phyloP scores from a whole-genome alignment of 30 jellyfish, hydroid and myxozoan genomes.

The Turritopsis rubra region DNA sequence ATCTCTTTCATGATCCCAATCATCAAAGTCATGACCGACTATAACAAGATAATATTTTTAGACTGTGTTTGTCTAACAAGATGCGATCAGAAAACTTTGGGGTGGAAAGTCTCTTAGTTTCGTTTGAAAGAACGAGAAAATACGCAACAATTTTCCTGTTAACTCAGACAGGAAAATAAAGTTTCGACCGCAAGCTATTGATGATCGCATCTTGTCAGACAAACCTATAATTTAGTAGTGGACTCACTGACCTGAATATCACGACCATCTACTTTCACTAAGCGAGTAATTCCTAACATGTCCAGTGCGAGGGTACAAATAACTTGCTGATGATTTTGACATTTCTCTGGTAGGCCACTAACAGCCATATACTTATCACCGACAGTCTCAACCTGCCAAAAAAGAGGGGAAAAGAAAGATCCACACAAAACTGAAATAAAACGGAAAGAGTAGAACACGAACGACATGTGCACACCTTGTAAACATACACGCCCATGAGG shows the following conservation, averaged over 20 bases:
- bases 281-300: constrained; percentile 35
- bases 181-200: too few species aligned
- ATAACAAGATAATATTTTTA: not conserved
- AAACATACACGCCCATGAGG: constrained; percentile 35
- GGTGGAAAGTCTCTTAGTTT: too few species aligned
- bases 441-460: not conserved
- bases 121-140: too few species aligned
- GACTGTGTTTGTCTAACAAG: not conserved
- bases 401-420: not conserved
- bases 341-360: constrained; percentile 43
- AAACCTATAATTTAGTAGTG: too few species aligned
- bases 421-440: not conserved
- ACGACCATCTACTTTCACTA: constrained; percentile 17
- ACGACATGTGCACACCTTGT: constrained; percentile 36
- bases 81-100: too few species aligned
- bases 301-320: constrained; percentile 43
- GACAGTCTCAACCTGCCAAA: constrained; percentile 40
- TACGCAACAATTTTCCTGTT: too few species aligned
- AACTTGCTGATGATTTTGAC: constrained; percentile 37
- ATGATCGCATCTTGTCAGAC: too few species aligned
- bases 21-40: not conserved
- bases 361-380: constrained; percentile 50
- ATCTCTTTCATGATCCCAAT: too few species aligned
- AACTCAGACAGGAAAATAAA: too few species aligned
- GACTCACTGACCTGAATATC: constrained; percentile 29